These are phyloP conservation scores for Drosophila sp. DNA, from an alignment of 1,140 invertebrate species.

Conservation along the genomic window DNA sequence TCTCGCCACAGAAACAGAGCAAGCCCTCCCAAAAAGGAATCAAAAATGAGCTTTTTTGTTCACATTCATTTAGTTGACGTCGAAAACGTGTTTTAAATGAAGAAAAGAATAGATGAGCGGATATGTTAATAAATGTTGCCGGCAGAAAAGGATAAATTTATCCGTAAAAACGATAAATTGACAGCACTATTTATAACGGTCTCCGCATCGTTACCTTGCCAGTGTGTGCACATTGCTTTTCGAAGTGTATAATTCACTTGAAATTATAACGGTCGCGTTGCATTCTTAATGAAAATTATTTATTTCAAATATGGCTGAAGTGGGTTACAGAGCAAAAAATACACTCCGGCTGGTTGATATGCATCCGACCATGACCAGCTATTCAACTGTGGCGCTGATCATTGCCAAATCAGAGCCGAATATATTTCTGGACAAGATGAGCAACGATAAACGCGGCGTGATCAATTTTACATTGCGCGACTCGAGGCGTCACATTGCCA, in stretches of 20 bases:
- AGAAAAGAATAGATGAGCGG: too few species aligned
- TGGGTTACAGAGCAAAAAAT: conserved; percentile 1
- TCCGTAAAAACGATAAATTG: too few species aligned
- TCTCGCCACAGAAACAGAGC: too few species aligned
- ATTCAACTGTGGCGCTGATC: conserved; percentile 55
- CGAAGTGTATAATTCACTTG: background rate
- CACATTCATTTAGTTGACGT: too few species aligned
- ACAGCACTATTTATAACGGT: background rate
- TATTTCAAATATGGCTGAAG: conserved; percentile 10
- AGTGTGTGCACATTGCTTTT: conserved; percentile 5
- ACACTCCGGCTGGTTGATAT: conserved; percentile 37
- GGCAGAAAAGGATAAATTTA: too few species aligned
- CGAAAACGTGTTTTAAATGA: too few species aligned
- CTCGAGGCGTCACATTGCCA: conserved; percentile 55
- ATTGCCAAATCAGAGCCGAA: conserved; percentile 68
- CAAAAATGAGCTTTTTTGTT: too few species aligned
- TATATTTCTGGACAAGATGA: conserved; percentile 60
- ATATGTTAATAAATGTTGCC: too few species aligned
- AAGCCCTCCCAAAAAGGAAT: too few species aligned
- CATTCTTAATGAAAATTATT: background rate
- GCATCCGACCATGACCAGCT: conserved; percentile 61
- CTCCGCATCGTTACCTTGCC: background rate
- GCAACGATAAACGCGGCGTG: conserved; percentile 61
- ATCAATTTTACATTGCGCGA: conserved; percentile 74
- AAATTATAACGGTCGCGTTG: conserved; percentile 1